Percentiles rank a stretch among this genome's conserved stretches.
phyloP scores from a whole-genome alignment of 2,113 vertebrate genomes.

The Chamaea fasciata region DNA sequence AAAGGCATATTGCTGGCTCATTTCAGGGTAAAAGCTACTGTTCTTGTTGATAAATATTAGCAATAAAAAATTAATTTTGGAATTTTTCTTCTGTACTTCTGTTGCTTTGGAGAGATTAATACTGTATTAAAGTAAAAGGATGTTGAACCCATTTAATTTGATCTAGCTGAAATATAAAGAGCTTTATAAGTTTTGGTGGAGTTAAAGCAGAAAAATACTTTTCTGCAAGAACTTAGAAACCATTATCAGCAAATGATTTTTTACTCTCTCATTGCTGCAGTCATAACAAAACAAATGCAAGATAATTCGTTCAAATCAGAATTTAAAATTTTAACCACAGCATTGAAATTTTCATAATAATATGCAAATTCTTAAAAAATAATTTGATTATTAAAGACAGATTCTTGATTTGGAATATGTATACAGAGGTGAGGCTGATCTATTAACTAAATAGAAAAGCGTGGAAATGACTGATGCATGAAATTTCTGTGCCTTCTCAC shows the following conservation, averaged over 20 bases:
- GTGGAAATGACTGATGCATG: background rate
- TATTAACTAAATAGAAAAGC: background rate
- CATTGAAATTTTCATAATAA: background rate
- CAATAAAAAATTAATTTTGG: background rate
- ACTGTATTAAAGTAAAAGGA: background rate
- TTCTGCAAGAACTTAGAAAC: background rate
- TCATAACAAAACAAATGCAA: background rate
- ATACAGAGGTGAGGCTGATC: background rate
- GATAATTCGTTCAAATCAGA: background rate
- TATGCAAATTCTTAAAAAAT: background rate
- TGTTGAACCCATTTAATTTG: background rate
- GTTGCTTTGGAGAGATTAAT: background rate
- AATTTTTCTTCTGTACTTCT: background rate
- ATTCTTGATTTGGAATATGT: background rate
- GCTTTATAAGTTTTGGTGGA: background rate
- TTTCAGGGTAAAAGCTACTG: background rate
- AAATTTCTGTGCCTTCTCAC: background rate
- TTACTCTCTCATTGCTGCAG: background rate
- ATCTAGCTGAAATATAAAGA: background rate
- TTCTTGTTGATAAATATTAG: background rate
- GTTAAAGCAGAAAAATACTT: background rate
- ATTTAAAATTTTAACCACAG: background rate
- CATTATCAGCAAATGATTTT: background rate
- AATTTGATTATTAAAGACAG: background rate
- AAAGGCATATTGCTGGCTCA: background rate